phyloP scores from a whole-genome alignment of 1,140 invertebrate genomes.

The Zophobas atratus region DNA sequence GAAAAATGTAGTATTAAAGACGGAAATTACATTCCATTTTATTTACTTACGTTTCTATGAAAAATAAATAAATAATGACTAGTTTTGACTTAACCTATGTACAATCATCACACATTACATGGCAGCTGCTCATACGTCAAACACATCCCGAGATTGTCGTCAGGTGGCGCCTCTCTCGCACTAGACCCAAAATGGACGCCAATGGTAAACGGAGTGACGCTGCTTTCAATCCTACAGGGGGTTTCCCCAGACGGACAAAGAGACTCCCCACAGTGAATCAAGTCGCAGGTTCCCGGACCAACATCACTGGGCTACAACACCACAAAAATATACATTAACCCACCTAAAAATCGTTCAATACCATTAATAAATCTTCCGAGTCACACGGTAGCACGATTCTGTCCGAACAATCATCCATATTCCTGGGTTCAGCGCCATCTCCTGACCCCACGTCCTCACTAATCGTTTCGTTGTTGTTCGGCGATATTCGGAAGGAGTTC shows the following conservation, averaged over 20 bases:
- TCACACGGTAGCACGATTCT: conserved; percentile 85
- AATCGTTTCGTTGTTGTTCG: conserved; percentile 62
- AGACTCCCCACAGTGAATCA: conserved; percentile 82
- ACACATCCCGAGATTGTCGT: conserved; percentile 87
- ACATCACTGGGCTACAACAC: conserved; percentile 72
- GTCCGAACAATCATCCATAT: conserved; percentile 75
- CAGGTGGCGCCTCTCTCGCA: conserved; percentile 75
- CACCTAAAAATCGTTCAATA: conserved; percentile 58
- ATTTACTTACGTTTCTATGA: neutral
- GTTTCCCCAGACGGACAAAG: conserved; percentile 75
- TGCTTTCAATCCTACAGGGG: conserved; percentile 82
- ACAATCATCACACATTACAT: conserved; percentile 68
- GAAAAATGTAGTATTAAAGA: no score
- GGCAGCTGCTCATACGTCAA: conserved; percentile 80
- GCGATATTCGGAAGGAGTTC: conserved; percentile 84
- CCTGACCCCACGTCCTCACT: conserved; percentile 69
- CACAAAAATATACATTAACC: neutral
- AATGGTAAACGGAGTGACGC: conserved; percentile 83
- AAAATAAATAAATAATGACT: conserved; percentile 49
- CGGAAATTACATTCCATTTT: conserved; percentile 17
- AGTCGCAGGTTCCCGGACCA: conserved; percentile 76
- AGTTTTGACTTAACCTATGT: neutral
- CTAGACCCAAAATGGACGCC: conserved; percentile 81
- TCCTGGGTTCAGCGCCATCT: conserved; percentile 61
- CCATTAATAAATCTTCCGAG: conserved; percentile 85